Evolutionary conservation across 2,888 invertebrate species (phyloP), one percentile per base, ranked within the genome.

Genomic region (Acrobasis repandana): DNA sequence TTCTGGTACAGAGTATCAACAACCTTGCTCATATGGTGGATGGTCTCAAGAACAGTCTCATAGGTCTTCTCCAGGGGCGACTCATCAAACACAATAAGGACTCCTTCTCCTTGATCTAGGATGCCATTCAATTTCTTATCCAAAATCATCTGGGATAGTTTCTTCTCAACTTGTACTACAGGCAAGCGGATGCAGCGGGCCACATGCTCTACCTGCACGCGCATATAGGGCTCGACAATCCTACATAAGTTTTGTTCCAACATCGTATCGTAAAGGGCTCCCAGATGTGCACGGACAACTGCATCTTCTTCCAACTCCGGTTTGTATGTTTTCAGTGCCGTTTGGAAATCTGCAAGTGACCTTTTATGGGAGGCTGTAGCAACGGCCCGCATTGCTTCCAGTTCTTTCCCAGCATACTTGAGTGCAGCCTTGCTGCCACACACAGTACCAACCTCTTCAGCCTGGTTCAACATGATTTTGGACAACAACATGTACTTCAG

Each of bases 11-110:
- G 95, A 59, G 99, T 98, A 91, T 99, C 99, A 75, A 99, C 99
- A 79, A 99, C 99, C 94, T 99, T 99, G 78, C 99, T 98, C 98
- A 99, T 98, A 89, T 97, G 98, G 85, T 98, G 98, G 86, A 99
- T 98, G 65, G 98, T 98, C 86, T 98, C 98, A 83, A 99, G 93
- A 62, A 99, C 98, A 79, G 97, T 97, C 93, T 98, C 98, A 79
- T 99, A 99, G 18, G 99, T 99, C 86, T 98, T 98, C 87, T 99
- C 99, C 63, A 97, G 95, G 54, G 96, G 95, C 62, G 96, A 96
- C 82, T 98, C 98, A 85, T 99, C 99, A 87, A 99, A 99, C 48
- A 99, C 98, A 77, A 99, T 98, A 67, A 99, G 93, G 59, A 99
- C 98, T 65, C 99, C 99, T 87, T 97, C 98, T 64, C 99, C 99